phyloP scores from a whole-genome alignment of 2,797 vertebrate genomes.

The Pteronotus mesoamericanus region DNA sequence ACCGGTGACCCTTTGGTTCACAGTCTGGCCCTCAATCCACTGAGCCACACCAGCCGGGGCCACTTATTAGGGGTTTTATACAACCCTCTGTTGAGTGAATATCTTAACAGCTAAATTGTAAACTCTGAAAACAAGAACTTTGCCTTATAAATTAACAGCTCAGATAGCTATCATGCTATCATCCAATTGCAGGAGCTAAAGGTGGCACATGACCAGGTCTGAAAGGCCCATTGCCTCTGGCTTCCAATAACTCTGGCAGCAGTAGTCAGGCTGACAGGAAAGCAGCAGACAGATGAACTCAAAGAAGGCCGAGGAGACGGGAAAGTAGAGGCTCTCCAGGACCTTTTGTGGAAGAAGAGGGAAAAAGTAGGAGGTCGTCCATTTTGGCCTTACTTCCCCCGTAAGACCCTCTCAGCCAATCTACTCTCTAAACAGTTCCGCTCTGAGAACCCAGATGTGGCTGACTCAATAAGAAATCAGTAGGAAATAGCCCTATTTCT shows the following conservation, averaged over 20 bases:
- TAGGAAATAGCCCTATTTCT: not conserved
- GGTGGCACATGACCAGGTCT: not conserved
- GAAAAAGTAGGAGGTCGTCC: not conserved
- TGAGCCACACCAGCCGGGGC: too few relatives aligned
- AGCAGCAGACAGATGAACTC: not conserved
- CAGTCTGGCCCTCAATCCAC: too few relatives aligned
- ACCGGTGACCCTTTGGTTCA: too few relatives aligned
- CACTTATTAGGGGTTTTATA: not conserved
- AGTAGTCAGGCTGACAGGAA: not conserved
- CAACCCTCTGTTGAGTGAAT: not conserved
- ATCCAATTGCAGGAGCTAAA: not conserved
- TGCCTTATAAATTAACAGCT: not conserved
- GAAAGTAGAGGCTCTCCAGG: not conserved
- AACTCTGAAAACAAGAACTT: slow-evolving; percentile 10
- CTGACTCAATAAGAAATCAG: too few relatives aligned
- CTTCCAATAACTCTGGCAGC: not conserved
- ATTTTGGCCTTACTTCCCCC: not conserved
- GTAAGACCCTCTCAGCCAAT: not conserved
- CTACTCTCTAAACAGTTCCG: not conserved
- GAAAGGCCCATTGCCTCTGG: too few relatives aligned
- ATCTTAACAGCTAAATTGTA: not conserved
- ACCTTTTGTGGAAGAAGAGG: not conserved
- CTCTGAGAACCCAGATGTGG: not conserved
- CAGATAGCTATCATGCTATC: not conserved
- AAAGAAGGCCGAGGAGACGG: not conserved